Evolutionary conservation across 2,888 invertebrate species (phyloP), one percentile per base, ranked within the genome.

Genomic region (Idaea biselata): DNA sequence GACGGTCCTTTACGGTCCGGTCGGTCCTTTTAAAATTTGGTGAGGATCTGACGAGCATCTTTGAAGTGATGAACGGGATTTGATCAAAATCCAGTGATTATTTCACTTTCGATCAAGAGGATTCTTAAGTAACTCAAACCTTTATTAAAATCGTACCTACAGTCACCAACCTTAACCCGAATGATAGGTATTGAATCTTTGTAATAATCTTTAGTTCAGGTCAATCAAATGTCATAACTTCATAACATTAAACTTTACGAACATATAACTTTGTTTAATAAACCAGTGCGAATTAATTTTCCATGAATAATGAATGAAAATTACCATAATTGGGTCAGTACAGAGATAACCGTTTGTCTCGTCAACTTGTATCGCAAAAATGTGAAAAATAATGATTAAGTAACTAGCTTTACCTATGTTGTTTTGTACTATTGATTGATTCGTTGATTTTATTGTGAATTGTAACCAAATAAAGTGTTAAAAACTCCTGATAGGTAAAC

Each of bases 231-330:
- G 18, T 6, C 14, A 56, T 56, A 18, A 16, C 18, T 1, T 18
- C 6, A 55, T 16, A 55, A 17, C 17, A 55, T 55, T 55, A 6
- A 55, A 55, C 11, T 17, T 18, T 18, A 18, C 18, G 56, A 18
- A 18, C 18, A 8, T 56, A 17, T 14, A 18, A 18, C 17, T 17
- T 64, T 64, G 62, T 64, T 66, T 65, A 61, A 66, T 67, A 56
- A 64, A 58, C 64, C 60, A 60, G 65, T 18, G 62, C 66, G 64
- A 69, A 67, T 69, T 62, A 59, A 71, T 72, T 66, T 66, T 25
- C 59, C 58, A 69, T 72, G 59, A 73, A 65, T 67, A 66, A 70
- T 66, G 66, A 62, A 60, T 44, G 64, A 68, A 68, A 68, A 69
- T 71, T 66, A 64, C 58, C 62, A 66, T 68, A 66, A 67, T 68